These are phyloP conservation scores for Nephrotoma appendiculata DNA, from an alignment of 2,888 invertebrate species.

Conservation along the genomic window DNA sequence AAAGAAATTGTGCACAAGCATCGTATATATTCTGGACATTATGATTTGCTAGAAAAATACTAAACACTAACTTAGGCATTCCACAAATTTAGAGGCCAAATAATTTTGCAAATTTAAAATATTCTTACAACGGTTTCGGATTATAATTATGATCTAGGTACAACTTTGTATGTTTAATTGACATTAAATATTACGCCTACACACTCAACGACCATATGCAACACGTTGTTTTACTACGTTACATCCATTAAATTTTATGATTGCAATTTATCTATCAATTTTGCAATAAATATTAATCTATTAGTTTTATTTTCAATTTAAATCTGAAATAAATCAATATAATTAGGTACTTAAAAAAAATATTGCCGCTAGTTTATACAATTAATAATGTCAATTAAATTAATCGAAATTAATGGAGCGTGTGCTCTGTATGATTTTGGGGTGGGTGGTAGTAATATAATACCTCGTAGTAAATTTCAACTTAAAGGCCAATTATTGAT, in stretches of 20 bases:
- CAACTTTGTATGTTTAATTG: no score
- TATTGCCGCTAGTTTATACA: neutral
- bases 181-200: neutral
- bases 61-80: no score
- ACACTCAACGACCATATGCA: neutral
- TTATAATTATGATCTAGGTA: no score
- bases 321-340: neutral
- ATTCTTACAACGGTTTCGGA: no score
- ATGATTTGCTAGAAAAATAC: no score
- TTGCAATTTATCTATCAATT: neutral
- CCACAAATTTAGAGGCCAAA: no score
- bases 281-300: neutral
- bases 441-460: neutral
- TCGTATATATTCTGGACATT: no score
- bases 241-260: neutral
- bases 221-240: neutral
- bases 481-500: neutral
- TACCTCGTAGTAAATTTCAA: neutral
- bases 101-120: no score
- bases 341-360: neutral
- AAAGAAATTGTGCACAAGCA: no score
- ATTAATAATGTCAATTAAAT: neutral
- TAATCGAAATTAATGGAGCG: neutral
- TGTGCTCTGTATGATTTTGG: neutral
- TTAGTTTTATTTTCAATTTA: neutral